Evolutionary conservation across 2,888 invertebrate genomes (phyloP), one percentile per base, ranked within the genome.

Genomic region (Cylloceria caligata): DNA sequence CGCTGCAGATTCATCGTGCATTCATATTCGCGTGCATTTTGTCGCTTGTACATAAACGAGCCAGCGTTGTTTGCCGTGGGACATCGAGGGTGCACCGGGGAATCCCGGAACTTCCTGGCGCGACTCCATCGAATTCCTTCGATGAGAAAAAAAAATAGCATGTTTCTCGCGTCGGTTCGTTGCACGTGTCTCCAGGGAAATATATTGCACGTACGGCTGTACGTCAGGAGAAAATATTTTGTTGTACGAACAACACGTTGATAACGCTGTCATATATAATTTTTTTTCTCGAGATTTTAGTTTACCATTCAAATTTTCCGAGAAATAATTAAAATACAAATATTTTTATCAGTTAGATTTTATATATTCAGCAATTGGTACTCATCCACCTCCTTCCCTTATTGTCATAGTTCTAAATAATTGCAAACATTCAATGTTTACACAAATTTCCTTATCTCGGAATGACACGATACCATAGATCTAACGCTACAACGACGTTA

Each of bases 71-170:
- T 67, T 67, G 47, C 34, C 30, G 34, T 30, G 45, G 65, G 16
- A 27, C 9, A 16, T 47, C 45, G 65, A 65, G 27, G 65, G 65
- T 16, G 69, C 74, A 27, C 16, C 62, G 34, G 36, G 65, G 67
- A 80, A 83, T 64, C 81, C 76, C 78, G 81, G 84, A 73, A 85
- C 86, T 85, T 80, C 68, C 72, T 36, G 67, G 39, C 64, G 34
- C 72, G 55, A 76, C 67, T 79, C 42, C 49, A 47, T 78, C 19
- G 36, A 47, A 71, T 75, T 69, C 9, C 52, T 47, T 65, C 74
- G 47, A 52, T 62, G 64, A 24, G 62, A 65, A 62, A 76, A 76
- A 34, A 52, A n/a, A n/a, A n/a, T n/a, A n/a, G n/a, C n/a, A n/a
- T 52, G 24, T n/a, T 13, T 49, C 60, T 60, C 30, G 60, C 55